Conservation (phyloP, 2,797 vertebrate species). For the Zalophus californianus region DNA sequence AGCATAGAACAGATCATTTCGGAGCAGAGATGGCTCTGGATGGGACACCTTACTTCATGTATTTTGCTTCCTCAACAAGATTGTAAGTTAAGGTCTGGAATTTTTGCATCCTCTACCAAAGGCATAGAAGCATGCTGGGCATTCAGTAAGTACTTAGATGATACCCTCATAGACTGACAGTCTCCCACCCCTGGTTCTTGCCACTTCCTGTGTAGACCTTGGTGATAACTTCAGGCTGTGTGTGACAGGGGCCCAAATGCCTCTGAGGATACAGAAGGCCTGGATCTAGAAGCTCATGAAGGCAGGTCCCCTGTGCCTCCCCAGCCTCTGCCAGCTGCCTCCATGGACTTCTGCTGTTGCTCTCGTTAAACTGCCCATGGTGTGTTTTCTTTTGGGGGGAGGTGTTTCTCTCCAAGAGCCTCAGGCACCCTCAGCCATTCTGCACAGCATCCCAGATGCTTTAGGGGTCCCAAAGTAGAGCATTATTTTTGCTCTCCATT, state of each 20-base stretch:
- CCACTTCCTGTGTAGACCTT: not conserved
- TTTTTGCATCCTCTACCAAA: not conserved
- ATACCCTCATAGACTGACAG: not conserved
- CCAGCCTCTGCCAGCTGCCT: not conserved
- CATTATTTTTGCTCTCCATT: not conserved
- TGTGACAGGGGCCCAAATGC: not conserved
- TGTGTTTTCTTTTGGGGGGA: accelerated
- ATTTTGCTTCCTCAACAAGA: not conserved
- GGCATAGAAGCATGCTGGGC: not conserved
- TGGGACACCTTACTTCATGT: not conserved
- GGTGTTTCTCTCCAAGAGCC: not conserved
- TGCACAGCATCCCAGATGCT: not conserved
- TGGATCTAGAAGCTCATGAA: not conserved
- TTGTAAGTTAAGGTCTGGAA: not conserved
- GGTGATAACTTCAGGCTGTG: not conserved
- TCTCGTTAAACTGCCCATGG: not conserved
- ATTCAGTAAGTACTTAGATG: too few species aligned
- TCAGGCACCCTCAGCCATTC: not conserved
- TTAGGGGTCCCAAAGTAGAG: not conserved
- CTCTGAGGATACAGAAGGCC: not conserved
- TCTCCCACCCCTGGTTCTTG: not conserved
- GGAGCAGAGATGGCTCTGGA: not conserved
- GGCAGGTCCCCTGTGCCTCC: not conserved
- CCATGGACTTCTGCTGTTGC: not conserved
- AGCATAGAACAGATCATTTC: not conserved